Percentiles rank a stretch among this genome's conserved stretches.
Conservation (phyloP, 2,113 vertebrate species). For the Lanius collurio region DNA sequence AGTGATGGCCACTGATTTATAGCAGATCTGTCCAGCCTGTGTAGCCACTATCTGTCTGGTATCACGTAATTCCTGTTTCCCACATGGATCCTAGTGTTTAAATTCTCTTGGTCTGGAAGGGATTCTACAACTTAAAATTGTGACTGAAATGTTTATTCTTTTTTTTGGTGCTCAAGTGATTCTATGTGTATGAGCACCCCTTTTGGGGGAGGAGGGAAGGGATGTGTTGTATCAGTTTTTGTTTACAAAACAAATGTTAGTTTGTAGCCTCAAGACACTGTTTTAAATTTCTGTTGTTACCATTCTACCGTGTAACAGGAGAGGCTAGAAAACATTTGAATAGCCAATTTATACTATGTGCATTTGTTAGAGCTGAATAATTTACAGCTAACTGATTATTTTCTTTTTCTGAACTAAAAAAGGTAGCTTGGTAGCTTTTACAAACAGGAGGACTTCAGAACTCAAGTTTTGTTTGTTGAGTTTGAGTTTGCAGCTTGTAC, state of each 20-base stretch:
- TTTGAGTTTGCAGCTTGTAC: background rate
- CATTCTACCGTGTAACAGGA: background rate
- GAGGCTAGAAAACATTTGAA: constrained; percentile 49
- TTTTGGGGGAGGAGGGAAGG: background rate
- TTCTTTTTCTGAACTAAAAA: background rate
- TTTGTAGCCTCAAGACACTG: background rate
- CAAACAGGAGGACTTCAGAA: background rate
- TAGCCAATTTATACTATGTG: constrained; percentile 5
- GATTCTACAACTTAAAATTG: background rate
- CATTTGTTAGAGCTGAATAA: constrained; percentile 34
- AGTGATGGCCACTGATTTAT: background rate
- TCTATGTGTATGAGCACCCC: background rate
- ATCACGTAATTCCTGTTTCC: background rate
- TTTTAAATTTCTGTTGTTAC: constrained; percentile 10
- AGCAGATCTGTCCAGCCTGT: background rate
- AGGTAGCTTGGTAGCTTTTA: background rate
- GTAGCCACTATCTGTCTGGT: background rate
- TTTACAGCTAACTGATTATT: constrained; percentile 1
- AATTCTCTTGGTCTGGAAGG: background rate
- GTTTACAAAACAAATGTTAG: constrained; percentile 36
- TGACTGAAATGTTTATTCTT: background rate
- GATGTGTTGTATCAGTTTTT: background rate
- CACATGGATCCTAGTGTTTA: background rate
- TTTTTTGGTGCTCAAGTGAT: background rate
- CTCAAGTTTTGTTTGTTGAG: background rate